These are phyloP conservation scores for Chaenocephalus aceratus DNA, from an alignment of 2,113 vertebrate species.

Conservation along the genomic window DNA sequence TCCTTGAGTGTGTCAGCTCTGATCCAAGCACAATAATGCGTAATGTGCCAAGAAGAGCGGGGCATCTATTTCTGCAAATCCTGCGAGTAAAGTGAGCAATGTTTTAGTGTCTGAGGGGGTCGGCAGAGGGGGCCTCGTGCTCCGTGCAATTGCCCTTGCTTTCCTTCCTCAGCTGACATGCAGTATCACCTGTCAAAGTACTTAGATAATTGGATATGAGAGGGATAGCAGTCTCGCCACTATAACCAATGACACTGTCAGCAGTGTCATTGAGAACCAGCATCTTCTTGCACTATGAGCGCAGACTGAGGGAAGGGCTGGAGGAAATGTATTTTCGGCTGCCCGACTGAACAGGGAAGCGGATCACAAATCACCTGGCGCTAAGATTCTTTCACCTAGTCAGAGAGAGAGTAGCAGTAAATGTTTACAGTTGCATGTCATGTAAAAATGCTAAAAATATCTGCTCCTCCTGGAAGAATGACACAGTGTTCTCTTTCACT, in stretches of 20 bases:
- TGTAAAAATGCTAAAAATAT: constrained; percentile 82
- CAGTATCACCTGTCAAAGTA: constrained; percentile 91
- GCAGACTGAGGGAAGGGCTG: constrained; percentile 69
- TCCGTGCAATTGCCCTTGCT: constrained; percentile 67
- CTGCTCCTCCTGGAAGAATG: constrained; percentile 60
- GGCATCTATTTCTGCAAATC: constrained; percentile 88
- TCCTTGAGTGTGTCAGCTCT: constrained; percentile 84
- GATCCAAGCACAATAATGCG: constrained; percentile 86
- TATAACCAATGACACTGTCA: constrained; percentile 79
- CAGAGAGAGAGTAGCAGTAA: constrained; percentile 60
- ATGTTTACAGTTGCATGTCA: constrained; percentile 73
- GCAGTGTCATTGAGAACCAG: constrained; percentile 69
- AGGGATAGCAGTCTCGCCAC: constrained; percentile 72
- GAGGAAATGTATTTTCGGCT: constrained; percentile 74
- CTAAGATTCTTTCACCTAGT: constrained; percentile 63
- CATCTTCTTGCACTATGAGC: constrained; percentile 75
- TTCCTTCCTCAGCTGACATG: constrained; percentile 92
- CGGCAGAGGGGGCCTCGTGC: constrained; percentile 69
- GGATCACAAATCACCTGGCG: constrained; percentile 79
- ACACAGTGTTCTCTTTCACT: constrained; percentile 64
- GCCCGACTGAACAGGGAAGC: constrained; percentile 71
- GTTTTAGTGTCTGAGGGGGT: constrained; percentile 85
- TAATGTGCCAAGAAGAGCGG: constrained; percentile 83
- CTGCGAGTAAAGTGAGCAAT: constrained; percentile 92
- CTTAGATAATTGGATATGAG: constrained; percentile 87